phyloP scores from a whole-genome alignment of 2,113 vertebrate species.

The Rhinoderma darwinii region DNA sequence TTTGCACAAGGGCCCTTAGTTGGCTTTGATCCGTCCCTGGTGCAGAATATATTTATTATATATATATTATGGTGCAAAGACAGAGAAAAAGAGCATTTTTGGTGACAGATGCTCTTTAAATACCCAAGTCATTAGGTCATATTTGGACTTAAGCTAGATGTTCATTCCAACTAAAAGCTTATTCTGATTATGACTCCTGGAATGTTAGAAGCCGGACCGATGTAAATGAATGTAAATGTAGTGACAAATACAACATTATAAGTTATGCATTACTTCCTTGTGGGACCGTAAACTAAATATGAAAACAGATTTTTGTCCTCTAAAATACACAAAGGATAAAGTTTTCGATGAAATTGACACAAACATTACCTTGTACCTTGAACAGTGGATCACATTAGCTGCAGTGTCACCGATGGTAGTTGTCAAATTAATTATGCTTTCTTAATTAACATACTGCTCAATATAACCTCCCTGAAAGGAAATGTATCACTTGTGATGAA shows the following conservation, averaged over 20 bases:
- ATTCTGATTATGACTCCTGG: background rate
- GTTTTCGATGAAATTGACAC: background rate
- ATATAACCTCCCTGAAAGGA: slow-evolving; percentile 33
- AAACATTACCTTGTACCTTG: background rate
- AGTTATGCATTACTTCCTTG: slow-evolving; percentile 25
- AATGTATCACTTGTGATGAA: slow-evolving; percentile 24
- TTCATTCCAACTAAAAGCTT: background rate
- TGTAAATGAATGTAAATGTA: slow-evolving; percentile 1
- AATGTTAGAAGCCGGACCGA: background rate
- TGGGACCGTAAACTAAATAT: background rate
- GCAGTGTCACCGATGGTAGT: background rate
- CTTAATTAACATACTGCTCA: slow-evolving; percentile 15
- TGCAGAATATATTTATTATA: background rate
- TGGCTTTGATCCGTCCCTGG: too few relatives aligned
- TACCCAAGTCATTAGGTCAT: background rate
- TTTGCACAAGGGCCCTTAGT: too few relatives aligned
- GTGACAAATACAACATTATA: background rate
- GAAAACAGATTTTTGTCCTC: slow-evolving; percentile 19
- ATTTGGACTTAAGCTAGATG: background rate
- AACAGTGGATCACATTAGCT: background rate
- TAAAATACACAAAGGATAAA: background rate
- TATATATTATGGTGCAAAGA: too few relatives aligned
- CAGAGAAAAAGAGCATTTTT: background rate
- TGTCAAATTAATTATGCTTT: slow-evolving; percentile 36
- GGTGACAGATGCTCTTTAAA: background rate